Conservation (phyloP, 2,888 invertebrate genomes). For the Cerceris ruficornis region DNA sequence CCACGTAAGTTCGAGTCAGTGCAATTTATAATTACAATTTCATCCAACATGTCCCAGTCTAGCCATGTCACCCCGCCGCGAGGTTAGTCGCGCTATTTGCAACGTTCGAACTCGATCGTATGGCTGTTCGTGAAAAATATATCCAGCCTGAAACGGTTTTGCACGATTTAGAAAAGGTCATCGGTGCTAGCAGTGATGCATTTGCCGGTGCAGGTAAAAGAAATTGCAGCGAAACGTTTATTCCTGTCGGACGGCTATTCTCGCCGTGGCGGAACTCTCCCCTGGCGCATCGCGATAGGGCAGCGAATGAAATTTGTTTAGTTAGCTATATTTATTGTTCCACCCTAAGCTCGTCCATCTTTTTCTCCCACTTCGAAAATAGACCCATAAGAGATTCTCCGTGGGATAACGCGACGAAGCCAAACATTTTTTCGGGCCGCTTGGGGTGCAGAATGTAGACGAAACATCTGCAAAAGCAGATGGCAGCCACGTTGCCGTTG, state of each 20-base stretch:
- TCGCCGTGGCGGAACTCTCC: background rate
- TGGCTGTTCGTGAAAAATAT: background rate
- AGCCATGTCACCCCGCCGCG: background rate
- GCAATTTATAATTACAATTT: too few relatives aligned
- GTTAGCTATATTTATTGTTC: conserved; percentile 44
- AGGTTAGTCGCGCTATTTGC: background rate
- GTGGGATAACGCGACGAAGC: conserved; percentile 35
- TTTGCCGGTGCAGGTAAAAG: background rate
- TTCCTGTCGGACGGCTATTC: background rate
- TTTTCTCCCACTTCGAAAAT: conserved; percentile 5
- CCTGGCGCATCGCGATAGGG: background rate
- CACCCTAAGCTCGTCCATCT: background rate
- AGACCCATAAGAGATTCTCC: conserved; percentile 30
- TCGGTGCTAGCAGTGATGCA: background rate
- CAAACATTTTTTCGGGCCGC: conserved; percentile 54
- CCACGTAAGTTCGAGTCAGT: too few relatives aligned
- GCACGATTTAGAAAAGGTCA: conserved; percentile 24
- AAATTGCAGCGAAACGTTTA: background rate
- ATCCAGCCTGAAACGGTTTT: background rate
- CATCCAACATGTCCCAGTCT: background rate
- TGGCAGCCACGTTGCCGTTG: conserved; percentile 56
- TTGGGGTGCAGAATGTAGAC: conserved; percentile 32
- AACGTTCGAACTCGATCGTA: background rate
- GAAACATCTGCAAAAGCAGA: conserved; percentile 68
- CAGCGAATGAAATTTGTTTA: conserved; percentile 32